These are phyloP conservation scores for Ethmia dodecea DNA, from an alignment of 2,888 invertebrate genomes.

Conservation along the genomic window DNA sequence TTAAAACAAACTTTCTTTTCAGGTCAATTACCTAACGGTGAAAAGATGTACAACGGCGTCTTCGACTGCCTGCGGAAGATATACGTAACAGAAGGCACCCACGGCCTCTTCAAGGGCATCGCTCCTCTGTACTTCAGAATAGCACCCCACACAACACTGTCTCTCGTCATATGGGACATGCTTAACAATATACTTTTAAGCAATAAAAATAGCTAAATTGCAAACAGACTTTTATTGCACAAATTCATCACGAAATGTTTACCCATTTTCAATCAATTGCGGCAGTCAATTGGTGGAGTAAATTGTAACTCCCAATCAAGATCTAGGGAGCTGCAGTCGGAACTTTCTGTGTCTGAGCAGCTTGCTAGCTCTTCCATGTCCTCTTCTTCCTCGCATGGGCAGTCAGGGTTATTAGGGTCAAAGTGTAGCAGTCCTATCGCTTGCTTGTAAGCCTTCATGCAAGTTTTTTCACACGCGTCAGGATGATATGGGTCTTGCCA, in stretches of 20 bases:
- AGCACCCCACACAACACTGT: slow-evolving; percentile 88
- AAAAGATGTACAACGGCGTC: slow-evolving; percentile 83
- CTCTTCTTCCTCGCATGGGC: slow-evolving; percentile 20
- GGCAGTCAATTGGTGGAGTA: slow-evolving; percentile 41
- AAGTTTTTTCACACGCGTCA: slow-evolving; percentile 44
- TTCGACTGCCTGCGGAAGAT: slow-evolving; percentile 88
- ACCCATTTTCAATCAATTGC: no score
- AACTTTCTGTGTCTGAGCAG: slow-evolving; percentile 38
- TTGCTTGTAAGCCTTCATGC: slow-evolving; percentile 42
- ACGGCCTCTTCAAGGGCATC: slow-evolving; percentile 88
- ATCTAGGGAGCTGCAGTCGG: slow-evolving; percentile 49
- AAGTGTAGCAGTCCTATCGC: slow-evolving; percentile 34
- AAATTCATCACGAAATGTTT: neutral
- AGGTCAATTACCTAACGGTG: slow-evolving; percentile 80
- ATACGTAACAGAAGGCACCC: slow-evolving; percentile 84
- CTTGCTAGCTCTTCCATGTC: slow-evolving; percentile 23
- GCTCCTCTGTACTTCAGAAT: slow-evolving; percentile 85
- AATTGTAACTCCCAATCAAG: slow-evolving; percentile 65
- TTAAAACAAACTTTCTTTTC: slow-evolving; percentile 28
- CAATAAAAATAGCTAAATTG: slow-evolving; percentile 33
- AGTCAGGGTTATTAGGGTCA: slow-evolving; percentile 30
- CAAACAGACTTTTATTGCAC: neutral
- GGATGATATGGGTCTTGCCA: slow-evolving; percentile 44
- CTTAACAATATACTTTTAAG: slow-evolving; percentile 47
- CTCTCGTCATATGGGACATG: slow-evolving; percentile 86